Conservation (phyloP, 2,888 invertebrate genomes). For the Hydrotaea diabolus region DNA sequence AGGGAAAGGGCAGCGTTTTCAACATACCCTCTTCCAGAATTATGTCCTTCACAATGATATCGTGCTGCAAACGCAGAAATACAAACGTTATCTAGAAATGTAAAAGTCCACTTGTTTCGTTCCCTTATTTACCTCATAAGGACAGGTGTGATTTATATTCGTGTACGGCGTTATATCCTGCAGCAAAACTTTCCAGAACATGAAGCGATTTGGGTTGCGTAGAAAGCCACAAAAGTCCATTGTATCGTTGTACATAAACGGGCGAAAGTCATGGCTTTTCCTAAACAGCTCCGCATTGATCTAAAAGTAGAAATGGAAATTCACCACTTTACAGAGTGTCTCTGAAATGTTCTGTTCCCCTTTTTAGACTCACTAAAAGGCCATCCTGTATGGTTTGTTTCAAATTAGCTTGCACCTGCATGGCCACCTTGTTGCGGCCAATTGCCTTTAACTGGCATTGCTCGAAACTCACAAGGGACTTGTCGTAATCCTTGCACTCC, state of each 20-base stretch:
- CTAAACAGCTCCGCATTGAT: slow-evolving; percentile 22
- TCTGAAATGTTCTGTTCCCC: background rate
- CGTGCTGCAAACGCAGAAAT: slow-evolving; percentile 10
- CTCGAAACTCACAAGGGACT: background rate
- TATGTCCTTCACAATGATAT: slow-evolving; percentile 45
- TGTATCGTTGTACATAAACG: slow-evolving; percentile 42
- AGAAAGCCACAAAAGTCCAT: slow-evolving; percentile 32
- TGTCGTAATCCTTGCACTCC: slow-evolving; percentile 28
- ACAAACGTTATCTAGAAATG: no score
- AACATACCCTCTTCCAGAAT: slow-evolving; percentile 29
- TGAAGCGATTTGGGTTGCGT: slow-evolving; percentile 1
- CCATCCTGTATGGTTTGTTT: background rate
- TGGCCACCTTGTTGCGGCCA: slow-evolving; percentile 16
- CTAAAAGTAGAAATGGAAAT: slow-evolving; percentile 21
- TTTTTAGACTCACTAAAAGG: slow-evolving; percentile 26
- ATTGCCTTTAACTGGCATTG: slow-evolving; percentile 31
- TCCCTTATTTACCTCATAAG: slow-evolving; percentile 31
- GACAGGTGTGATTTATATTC: slow-evolving; percentile 39
- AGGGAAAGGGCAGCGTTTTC: slow-evolving; percentile 46
- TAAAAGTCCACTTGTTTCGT: no score
- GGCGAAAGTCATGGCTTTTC: slow-evolving; percentile 44
- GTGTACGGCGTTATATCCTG: background rate
- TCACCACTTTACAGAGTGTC: background rate
- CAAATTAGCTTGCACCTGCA: background rate
- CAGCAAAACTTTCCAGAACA: slow-evolving; percentile 38